Evolutionary conservation across 2,797 vertebrate genomes (phyloP).

Genomic region (Echiichthys vipera): DNA sequence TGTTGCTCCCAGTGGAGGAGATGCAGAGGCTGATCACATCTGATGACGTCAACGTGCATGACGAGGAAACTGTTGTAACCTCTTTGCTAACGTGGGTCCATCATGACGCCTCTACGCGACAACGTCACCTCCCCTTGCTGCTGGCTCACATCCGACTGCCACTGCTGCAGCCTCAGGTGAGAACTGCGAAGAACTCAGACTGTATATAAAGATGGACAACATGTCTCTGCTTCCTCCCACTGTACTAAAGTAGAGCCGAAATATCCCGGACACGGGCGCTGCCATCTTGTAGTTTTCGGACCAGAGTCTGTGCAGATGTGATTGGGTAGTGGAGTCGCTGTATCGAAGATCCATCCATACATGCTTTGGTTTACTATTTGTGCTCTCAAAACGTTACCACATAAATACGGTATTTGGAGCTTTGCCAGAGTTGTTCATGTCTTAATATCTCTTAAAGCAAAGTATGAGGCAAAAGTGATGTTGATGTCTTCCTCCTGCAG

Average conservation of each 20-base stretch:
- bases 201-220: too few species aligned
- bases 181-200: background rate
- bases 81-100: slow-evolving; percentile 95
- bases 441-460: slow-evolving; percentile 6
- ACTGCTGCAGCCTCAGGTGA: slow-evolving; percentile 95
- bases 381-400: background rate
- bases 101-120: slow-evolving; percentile 88
- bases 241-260: too few species aligned
- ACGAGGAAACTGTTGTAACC: slow-evolving; percentile 95
- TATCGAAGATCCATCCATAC: too few species aligned
- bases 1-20: slow-evolving; percentile 92
- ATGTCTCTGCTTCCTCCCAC: too few species aligned
- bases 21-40: slow-evolving; percentile 94
- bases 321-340: too few species aligned
- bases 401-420: slow-evolving; percentile 7
- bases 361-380: background rate
- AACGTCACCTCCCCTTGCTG: slow-evolving; percentile 89
- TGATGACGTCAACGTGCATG: slow-evolving; percentile 98
- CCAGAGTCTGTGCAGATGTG: too few species aligned
- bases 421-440: slow-evolving; percentile 3
- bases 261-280: too few species aligned
- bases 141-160: slow-evolving; percentile 93
- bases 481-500: slow-evolving; percentile 6
- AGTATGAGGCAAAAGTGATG: background rate
- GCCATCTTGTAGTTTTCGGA: too few species aligned